A percentile compares a stretch with the other conserved stretches of the same genome.
phyloP scores from a whole-genome alignment of 2,888 invertebrate species.

The Drosophila birchii region DNA sequence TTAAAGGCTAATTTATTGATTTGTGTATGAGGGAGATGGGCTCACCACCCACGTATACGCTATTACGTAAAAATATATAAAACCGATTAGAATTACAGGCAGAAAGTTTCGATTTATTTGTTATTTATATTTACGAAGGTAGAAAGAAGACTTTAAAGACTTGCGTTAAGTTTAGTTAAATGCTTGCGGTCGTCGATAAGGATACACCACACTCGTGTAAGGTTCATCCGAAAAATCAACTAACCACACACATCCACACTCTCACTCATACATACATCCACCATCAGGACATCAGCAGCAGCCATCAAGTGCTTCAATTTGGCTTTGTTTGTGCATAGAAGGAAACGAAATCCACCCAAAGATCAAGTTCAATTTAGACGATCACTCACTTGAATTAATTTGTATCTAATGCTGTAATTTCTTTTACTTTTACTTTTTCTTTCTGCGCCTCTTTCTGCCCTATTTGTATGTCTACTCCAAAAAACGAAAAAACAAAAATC shows the following conservation, averaged over 20 bases:
- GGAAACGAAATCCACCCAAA: slow-evolving; percentile 27
- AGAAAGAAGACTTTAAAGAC: slow-evolving; percentile 24
- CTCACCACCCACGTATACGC: slow-evolving; percentile 21
- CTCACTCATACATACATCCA: slow-evolving; percentile 20
- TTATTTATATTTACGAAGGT: slow-evolving; percentile 22
- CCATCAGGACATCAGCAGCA: slow-evolving; percentile 20
- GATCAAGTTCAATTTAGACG: slow-evolving; percentile 42
- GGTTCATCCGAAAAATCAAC: slow-evolving; percentile 30
- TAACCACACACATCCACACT: slow-evolving; percentile 15
- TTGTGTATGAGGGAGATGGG: slow-evolving; percentile 41
- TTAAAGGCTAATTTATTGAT: slow-evolving; percentile 49
- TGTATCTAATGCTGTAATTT: slow-evolving; percentile 82
- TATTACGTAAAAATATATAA: slow-evolving; percentile 53
- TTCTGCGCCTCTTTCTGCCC: slow-evolving; percentile 65
- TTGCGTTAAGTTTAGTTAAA: slow-evolving; percentile 37
- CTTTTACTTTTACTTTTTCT: slow-evolving; percentile 79
- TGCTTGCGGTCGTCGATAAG: slow-evolving; percentile 42
- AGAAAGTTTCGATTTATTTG: slow-evolving; percentile 35
- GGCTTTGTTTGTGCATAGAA: slow-evolving; percentile 28
- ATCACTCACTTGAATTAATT: slow-evolving; percentile 56
- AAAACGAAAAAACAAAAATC: slow-evolving; percentile 29
- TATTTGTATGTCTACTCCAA: slow-evolving; percentile 69
- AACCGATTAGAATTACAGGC: slow-evolving; percentile 32
- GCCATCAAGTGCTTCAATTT: slow-evolving; percentile 28
- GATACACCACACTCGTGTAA: slow-evolving; percentile 15